Conservation (phyloP, 2,797 vertebrate species). For the Molossus alvarezi region DNA sequence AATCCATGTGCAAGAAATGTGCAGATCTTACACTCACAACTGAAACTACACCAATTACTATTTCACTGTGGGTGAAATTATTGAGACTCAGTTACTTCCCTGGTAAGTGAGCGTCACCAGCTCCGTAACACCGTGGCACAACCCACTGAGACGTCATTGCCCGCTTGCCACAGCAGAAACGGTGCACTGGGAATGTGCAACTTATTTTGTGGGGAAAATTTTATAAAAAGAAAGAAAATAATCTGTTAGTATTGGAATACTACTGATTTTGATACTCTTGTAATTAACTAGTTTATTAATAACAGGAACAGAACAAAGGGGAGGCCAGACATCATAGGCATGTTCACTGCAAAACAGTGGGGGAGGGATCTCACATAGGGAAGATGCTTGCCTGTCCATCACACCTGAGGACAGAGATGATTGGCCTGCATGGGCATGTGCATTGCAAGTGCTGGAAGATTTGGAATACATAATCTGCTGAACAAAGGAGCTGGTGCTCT, state of each 20-base stretch:
- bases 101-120: background rate
- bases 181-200: background rate
- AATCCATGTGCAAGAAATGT: background rate
- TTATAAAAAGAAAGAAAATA: background rate
- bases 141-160: background rate
- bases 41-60: background rate
- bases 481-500: background rate
- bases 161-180: background rate
- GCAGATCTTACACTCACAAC: background rate
- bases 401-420: background rate
- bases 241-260: background rate
- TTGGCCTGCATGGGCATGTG: background rate
- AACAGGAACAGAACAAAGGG: background rate
- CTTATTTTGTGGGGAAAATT: background rate
- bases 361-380: background rate
- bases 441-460: background rate
- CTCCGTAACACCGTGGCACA: background rate
- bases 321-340: background rate
- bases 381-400: background rate
- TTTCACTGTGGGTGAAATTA: conserved; percentile 5
- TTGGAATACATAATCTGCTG: background rate
- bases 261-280: background rate
- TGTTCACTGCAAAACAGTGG: background rate
- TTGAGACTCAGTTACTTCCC: background rate
- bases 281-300: background rate